Percentiles rank a stretch among this genome's conserved stretches.
phyloP scores from a whole-genome alignment of 2,797 vertebrate species.

The Ara ararauna region DNA sequence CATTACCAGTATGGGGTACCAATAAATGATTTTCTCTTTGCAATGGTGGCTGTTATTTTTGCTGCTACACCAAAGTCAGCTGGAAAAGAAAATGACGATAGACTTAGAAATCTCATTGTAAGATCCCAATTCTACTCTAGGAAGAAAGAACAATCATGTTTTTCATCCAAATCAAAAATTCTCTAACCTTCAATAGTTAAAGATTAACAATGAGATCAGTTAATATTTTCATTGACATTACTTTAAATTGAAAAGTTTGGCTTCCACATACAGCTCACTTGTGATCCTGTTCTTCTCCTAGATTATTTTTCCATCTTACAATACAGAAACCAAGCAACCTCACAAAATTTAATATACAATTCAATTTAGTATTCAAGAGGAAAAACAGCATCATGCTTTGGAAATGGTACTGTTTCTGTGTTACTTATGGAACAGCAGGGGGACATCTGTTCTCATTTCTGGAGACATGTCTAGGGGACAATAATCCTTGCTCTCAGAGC shows the following conservation, averaged over 20 bases:
- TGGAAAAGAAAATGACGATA: slow-evolving; percentile 67
- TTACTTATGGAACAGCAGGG: neutral
- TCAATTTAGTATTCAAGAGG: neutral
- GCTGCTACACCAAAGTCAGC: slow-evolving; percentile 98
- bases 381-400: neutral
- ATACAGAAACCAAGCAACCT: neutral
- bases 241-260: neutral
- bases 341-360: neutral
- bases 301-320: neutral
- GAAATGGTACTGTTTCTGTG: neutral
- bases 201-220: neutral
- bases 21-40: slow-evolving; percentile 98
- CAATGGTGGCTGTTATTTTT: slow-evolving; percentile 98
- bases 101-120: neutral
- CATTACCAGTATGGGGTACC: slow-evolving; percentile 98
- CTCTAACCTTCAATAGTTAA: neutral
- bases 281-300: neutral
- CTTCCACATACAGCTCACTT: neutral
- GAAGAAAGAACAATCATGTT: neutral
- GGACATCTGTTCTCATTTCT: neutral
- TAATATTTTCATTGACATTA: neutral
- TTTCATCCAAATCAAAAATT: neutral
- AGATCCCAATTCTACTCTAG: neutral
- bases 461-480: neutral
- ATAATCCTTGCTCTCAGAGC: neutral